A percentile compares a stretch with the other conserved stretches of the same genome.
Conservation (phyloP, 30 jellyfish, hydroid and myxozoan species). For the Rhopilema esculentum region DNA sequence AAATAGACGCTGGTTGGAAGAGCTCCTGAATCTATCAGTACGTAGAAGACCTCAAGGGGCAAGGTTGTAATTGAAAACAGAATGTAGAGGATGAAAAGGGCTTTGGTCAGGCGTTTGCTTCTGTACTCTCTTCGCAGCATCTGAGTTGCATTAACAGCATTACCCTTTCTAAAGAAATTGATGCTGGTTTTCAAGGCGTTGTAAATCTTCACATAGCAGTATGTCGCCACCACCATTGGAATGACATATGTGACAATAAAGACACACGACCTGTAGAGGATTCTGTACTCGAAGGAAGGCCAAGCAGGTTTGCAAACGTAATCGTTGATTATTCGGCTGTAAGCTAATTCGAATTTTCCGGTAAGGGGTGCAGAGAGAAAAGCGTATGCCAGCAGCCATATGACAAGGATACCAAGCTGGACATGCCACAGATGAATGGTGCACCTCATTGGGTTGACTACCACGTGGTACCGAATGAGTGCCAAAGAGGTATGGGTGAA, state of each 20-base stretch:
- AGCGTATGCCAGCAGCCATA: slow-evolving; percentile 75
- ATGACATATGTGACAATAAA: slow-evolving; percentile 68
- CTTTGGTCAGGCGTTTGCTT: slow-evolving; percentile 75
- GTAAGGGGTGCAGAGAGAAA: slow-evolving; percentile 73
- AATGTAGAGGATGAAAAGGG: slow-evolving; percentile 70
- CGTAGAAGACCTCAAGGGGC: slow-evolving; percentile 80
- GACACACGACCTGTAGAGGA: slow-evolving; percentile 61
- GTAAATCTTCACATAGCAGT: slow-evolving; percentile 67
- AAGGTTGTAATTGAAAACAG: slow-evolving; percentile 71
- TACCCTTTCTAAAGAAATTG: slow-evolving; percentile 28
- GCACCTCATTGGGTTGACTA: slow-evolving; percentile 60
- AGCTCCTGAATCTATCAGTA: slow-evolving; percentile 32
- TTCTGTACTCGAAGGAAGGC: slow-evolving; percentile 63
- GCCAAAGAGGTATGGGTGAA: slow-evolving; percentile 86
- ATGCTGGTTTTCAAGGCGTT: slow-evolving; percentile 44
- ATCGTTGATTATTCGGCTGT: slow-evolving; percentile 42
- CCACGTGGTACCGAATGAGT: slow-evolving; percentile 62
- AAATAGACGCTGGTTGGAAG: slow-evolving; percentile 39
- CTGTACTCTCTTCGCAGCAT: slow-evolving; percentile 60
- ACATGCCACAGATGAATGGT: slow-evolving; percentile 39
- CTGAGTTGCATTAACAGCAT: slow-evolving; percentile 51
- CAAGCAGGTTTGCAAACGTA: slow-evolving; percentile 62
- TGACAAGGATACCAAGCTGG: slow-evolving; percentile 42
- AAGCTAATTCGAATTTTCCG: slow-evolving; percentile 53
- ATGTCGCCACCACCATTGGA: slow-evolving; percentile 77